These are phyloP conservation scores for Anniella stebbinsi DNA, from an alignment of 2,797 vertebrate species.

Conservation along the genomic window DNA sequence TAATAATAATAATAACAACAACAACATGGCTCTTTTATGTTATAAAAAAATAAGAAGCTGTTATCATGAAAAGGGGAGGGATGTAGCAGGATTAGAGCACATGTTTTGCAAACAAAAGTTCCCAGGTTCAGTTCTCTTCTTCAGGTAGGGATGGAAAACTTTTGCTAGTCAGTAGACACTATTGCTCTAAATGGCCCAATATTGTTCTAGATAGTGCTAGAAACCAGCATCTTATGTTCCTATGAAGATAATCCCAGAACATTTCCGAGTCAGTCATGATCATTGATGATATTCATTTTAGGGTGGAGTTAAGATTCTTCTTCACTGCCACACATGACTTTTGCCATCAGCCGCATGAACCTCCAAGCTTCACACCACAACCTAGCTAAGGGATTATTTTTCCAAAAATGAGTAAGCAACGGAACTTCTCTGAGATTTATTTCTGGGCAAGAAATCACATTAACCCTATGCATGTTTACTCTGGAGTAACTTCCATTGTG, in stretches of 20 bases:
- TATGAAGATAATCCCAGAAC: neutral
- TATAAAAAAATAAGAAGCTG: neutral
- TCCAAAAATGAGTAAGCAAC: neutral
- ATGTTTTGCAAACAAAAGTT: neutral
- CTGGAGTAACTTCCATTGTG: neutral
- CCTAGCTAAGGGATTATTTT: neutral
- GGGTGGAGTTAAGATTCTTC: neutral
- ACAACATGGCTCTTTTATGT: neutral
- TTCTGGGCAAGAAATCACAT: neutral
- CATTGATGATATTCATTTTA: neutral
- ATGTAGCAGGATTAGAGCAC: neutral
- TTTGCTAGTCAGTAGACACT: neutral
- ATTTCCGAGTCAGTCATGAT: neutral
- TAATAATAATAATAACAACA: no score
- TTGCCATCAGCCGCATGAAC: neutral
- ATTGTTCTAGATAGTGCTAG: neutral
- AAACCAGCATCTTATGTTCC: neutral
- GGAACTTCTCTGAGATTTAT: neutral
- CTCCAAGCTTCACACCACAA: neutral
- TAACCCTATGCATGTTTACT: neutral
- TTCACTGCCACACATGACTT: neutral
- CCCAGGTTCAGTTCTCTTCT: neutral
- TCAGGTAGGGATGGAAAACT: neutral
- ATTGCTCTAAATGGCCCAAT: neutral
- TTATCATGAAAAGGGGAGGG: neutral